A percentile compares a stretch with the other conserved stretches of the same genome.
Conservation (phyloP, 2,113 vertebrate species). For the Campylorhamphus procurvoides region DNA sequence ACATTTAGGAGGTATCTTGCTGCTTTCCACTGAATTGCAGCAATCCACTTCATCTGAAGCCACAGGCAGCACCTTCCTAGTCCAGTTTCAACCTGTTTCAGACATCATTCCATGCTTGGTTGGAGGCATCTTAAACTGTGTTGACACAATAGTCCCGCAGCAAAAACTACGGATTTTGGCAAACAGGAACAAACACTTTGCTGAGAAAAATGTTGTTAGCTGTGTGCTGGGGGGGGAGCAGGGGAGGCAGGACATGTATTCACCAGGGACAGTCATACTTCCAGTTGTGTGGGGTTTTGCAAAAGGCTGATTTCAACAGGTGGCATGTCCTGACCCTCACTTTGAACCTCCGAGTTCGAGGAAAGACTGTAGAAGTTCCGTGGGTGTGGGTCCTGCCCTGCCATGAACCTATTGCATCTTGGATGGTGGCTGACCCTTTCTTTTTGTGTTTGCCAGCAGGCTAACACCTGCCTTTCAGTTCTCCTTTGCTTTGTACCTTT, state of each 20-base stretch:
- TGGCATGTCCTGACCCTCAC: not conserved
- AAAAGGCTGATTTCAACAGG: conserved; percentile 11
- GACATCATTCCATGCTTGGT: not conserved
- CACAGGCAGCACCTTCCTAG: not conserved
- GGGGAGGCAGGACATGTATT: not conserved
- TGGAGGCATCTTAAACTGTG: not conserved
- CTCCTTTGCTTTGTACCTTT: not conserved
- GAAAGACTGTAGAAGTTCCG: not conserved
- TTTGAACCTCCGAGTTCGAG: not conserved
- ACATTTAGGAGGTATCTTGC: not conserved
- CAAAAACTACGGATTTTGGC: not conserved
- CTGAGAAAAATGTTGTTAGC: not conserved
- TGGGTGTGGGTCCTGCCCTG: not conserved
- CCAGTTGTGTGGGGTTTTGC: not conserved
- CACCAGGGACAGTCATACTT: not conserved
- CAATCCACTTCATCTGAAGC: not conserved
- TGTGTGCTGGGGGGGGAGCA: not conserved
- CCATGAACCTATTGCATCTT: not conserved
- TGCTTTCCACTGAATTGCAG: not conserved
- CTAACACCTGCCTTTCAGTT: not conserved
- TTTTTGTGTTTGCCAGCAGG: not conserved
- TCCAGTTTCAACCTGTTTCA: not conserved
- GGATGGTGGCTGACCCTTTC: not conserved
- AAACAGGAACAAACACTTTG: not conserved
- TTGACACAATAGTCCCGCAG: not conserved